These are phyloP conservation scores for Pangasius macronema DNA, from an alignment of 2,797 vertebrate genomes.

Conservation along the genomic window DNA sequence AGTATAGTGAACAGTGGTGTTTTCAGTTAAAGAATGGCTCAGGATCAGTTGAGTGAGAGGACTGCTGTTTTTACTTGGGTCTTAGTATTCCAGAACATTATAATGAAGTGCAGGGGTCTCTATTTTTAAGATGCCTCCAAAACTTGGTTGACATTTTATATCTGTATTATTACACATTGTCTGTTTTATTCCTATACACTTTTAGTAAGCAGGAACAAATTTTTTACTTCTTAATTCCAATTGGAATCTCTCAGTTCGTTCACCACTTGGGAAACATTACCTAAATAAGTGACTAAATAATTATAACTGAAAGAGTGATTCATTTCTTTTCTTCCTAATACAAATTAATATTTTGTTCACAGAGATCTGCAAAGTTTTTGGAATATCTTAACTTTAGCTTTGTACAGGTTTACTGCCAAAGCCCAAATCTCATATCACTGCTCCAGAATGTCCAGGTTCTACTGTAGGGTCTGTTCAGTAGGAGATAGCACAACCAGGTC, in stretches of 20 bases:
- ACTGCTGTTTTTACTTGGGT: neutral
- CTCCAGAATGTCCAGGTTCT: neutral
- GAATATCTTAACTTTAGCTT: neutral
- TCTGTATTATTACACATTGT: neutral
- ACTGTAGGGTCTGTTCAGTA: neutral
- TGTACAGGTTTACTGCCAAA: neutral
- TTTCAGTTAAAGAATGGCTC: neutral
- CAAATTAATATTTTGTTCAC: neutral
- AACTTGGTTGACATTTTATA: neutral
- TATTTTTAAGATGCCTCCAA: neutral
- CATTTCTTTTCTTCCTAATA: neutral
- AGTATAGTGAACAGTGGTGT: neutral
- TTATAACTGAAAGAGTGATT: neutral
- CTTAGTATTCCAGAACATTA: neutral
- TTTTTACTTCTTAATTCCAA: neutral
- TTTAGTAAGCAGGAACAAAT: neutral
- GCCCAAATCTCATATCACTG: neutral
- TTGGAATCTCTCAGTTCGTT: neutral
- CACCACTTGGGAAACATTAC: neutral
- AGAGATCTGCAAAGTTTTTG: neutral
- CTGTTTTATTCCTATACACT: neutral
- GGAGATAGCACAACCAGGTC: neutral
- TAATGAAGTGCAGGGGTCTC: neutral
- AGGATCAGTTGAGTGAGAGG: neutral
- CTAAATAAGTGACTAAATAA: neutral